Conservation (phyloP, 1,140 invertebrate species). For the Epicauta chinensis region DNA sequence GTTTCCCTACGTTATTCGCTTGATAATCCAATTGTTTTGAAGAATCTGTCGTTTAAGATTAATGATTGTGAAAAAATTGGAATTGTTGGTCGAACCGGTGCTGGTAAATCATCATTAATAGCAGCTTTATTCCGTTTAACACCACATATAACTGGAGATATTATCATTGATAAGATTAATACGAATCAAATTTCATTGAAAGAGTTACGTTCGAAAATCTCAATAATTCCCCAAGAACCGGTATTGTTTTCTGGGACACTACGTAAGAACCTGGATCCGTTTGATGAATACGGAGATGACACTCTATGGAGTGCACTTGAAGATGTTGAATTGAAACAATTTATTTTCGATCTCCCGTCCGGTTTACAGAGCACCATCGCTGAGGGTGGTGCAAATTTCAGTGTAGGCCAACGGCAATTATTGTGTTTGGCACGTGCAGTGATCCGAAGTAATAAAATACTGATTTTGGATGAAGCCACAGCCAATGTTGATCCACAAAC, state of each 20-base stretch:
- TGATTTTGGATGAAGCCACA: conserved; percentile 54
- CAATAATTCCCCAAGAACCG: conserved; percentile 81
- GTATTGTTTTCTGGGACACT: conserved; percentile 74
- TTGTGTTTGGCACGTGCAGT: conserved; percentile 60
- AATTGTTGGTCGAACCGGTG: conserved; percentile 69
- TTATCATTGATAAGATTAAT: conserved; percentile 66
- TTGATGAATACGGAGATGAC: conserved; percentile 60
- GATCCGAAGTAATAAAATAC: conserved; percentile 50
- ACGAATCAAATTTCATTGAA: conserved; percentile 58
- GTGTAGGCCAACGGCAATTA: conserved; percentile 54
- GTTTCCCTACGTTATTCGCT: conserved; percentile 46
- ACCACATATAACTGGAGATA: conserved; percentile 53
- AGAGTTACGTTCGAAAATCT: conserved; percentile 64
- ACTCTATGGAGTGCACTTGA: conserved; percentile 61
- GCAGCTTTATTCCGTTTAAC: conserved; percentile 65
- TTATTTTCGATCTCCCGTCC: conserved; percentile 40
- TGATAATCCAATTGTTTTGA: conserved; percentile 46
- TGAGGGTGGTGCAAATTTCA: conserved; percentile 49
- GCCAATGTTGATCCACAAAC: conserved; percentile 55
- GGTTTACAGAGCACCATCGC: conserved; percentile 53
- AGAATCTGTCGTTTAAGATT: conserved; percentile 49
- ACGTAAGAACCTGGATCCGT: conserved; percentile 81
- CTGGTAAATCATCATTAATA: conserved; percentile 79
- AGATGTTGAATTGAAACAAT: conserved; percentile 47
- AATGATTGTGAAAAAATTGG: conserved; percentile 60